These are phyloP conservation scores for Cyanocitta stelleri DNA, from an alignment of 2,113 vertebrate genomes.

Conservation along the genomic window DNA sequence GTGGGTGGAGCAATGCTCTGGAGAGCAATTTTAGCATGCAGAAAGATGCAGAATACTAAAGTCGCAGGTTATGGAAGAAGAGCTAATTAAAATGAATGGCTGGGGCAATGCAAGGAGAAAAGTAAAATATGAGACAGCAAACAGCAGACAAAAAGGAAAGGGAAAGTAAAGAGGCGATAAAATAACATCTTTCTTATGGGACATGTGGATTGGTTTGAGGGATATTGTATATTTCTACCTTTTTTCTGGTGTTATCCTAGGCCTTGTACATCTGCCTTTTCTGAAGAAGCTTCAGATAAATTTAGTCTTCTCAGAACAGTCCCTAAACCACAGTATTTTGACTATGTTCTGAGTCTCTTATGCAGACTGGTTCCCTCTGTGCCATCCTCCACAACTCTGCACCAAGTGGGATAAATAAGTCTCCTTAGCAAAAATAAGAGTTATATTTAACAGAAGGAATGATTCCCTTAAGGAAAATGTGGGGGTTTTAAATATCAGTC, in stretches of 20 bases:
- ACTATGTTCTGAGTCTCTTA: not conserved
- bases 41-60: constrained; percentile 20
- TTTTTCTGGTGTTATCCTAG: not conserved
- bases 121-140: not conserved
- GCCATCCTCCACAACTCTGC: not conserved
- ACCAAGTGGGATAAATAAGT: not conserved
- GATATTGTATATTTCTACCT: not conserved
- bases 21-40: constrained; percentile 40
- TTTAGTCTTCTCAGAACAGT: not conserved
- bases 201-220: not conserved
- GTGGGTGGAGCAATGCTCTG: constrained; percentile 43
- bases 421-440: not conserved
- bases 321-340: not conserved
- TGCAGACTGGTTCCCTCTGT: not conserved
- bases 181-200: not conserved
- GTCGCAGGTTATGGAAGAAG: not conserved
- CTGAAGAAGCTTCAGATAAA: not conserved
- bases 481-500: not conserved
- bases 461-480: not conserved
- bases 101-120: not conserved
- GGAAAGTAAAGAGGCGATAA: not conserved
- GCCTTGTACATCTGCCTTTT: not conserved
- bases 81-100: constrained; percentile 30
- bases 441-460: not conserved
- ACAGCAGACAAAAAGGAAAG: not conserved